Evolutionary conservation across 2,113 vertebrate species (phyloP).

Genomic region (Mohoua ochrocephala): DNA sequence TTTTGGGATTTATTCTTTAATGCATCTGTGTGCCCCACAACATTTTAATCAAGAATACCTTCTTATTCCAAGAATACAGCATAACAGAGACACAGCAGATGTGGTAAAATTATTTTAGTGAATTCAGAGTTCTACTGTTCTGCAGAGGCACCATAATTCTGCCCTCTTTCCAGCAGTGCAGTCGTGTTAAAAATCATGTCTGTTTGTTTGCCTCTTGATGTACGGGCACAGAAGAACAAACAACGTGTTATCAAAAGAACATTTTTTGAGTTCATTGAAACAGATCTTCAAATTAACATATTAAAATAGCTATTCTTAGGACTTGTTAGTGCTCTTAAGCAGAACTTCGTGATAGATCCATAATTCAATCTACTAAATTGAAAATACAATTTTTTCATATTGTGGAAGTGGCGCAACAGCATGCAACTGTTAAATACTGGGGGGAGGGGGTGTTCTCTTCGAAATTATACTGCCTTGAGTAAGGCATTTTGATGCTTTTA

Average conservation of each 20-base stretch:
- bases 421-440: neutral
- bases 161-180: neutral
- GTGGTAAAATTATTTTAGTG: neutral
- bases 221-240: neutral
- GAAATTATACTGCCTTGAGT: neutral
- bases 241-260: neutral
- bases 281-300: neutral
- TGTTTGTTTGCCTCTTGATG: neutral
- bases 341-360: neutral
- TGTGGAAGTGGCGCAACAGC: neutral
- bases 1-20: neutral
- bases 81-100: neutral
- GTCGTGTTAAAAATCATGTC: neutral
- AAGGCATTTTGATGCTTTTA: neutral
- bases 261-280: neutral
- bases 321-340: neutral
- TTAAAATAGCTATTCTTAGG: neutral
- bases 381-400: neutral
- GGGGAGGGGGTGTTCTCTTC: fast-evolving
- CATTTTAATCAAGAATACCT: neutral
- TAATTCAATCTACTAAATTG: neutral
- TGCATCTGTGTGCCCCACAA: neutral
- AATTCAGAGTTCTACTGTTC: neutral
- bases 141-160: neutral
- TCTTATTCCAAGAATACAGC: neutral